Conservation (phyloP, 2,888 invertebrate genomes). For the Drosophila maculinotata region DNA sequence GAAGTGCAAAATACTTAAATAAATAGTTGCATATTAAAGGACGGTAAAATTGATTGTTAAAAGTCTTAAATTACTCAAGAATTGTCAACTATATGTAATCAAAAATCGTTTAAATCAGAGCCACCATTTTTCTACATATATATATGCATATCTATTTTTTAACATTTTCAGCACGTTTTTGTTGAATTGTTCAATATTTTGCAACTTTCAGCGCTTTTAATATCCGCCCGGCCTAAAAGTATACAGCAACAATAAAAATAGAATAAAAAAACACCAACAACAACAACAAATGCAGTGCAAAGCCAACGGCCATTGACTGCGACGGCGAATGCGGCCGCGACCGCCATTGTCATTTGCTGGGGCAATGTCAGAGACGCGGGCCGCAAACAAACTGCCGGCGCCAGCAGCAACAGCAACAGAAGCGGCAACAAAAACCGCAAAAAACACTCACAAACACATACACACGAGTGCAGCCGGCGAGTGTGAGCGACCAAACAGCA, state of each 20-base stretch:
- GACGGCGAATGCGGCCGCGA: slow-evolving; percentile 31
- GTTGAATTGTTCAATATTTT: slow-evolving; percentile 59
- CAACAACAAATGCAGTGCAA: slow-evolving; percentile 35
- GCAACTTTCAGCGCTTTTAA: slow-evolving; percentile 59
- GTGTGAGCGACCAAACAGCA: slow-evolving; percentile 73
- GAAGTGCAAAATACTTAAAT: too few species aligned
- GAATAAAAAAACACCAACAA: too few species aligned
- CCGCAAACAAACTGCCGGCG: slow-evolving; percentile 63
- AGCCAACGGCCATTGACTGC: slow-evolving; percentile 66
- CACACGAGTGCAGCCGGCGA: slow-evolving; percentile 45
- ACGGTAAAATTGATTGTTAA: too few species aligned
- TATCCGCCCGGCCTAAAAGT: slow-evolving; percentile 67
- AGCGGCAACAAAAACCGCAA: slow-evolving; percentile 60
- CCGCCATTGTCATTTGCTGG: slow-evolving; percentile 71
- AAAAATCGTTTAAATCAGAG: not conserved
- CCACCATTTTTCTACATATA: not conserved
- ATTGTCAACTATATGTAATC: too few species aligned
- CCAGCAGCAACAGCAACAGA: slow-evolving; percentile 50
- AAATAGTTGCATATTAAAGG: too few species aligned
- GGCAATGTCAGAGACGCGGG: slow-evolving; percentile 73
- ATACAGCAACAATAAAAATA: slow-evolving; percentile 36
- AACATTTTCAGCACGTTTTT: slow-evolving; percentile 13
- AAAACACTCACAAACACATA: slow-evolving; percentile 57
- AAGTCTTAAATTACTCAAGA: too few species aligned
- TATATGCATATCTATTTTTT: not conserved